Evolutionary conservation across 2,797 vertebrate genomes (phyloP).

Genomic region (Labeo calbasu): DNA sequence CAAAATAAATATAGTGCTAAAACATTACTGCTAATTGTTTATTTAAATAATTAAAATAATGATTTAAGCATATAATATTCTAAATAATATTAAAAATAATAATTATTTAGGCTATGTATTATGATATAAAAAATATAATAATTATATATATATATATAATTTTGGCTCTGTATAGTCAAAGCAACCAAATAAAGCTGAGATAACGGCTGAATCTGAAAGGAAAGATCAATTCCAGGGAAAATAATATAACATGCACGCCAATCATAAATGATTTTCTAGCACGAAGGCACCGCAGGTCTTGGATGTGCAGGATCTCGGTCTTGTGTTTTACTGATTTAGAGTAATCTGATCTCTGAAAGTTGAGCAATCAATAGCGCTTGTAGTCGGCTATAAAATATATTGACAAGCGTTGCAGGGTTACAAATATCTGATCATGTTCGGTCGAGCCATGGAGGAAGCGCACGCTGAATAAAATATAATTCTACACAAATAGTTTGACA

Average conservation of each 20-base stretch:
- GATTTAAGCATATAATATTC: background rate
- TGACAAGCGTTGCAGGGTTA: slow-evolving; percentile 59
- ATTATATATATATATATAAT: background rate
- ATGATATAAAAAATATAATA: too few relatives aligned
- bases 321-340: slow-evolving; percentile 50
- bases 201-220: background rate
- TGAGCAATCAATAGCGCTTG: slow-evolving; percentile 72
- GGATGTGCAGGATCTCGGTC: slow-evolving; percentile 31
- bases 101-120: background rate
- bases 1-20: background rate
- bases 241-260: slow-evolving; percentile 9
- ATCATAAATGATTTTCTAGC: slow-evolving; percentile 42
- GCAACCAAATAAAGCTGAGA: background rate
- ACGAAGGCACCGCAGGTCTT: slow-evolving; percentile 20
- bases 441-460: slow-evolving; percentile 30
- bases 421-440: slow-evolving; percentile 51
- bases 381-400: slow-evolving; percentile 71
- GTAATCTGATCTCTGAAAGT: slow-evolving; percentile 64
- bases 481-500: background rate
- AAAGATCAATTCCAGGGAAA: slow-evolving; percentile 17
- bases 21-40: background rate
- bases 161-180: background rate
- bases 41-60: background rate
- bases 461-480: background rate
- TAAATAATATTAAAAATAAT: background rate